A percentile compares a stretch with the other conserved stretches of the same genome.
phyloP scores from a whole-genome alignment of 2,797 vertebrate species.

The Platyrinchus mystaceus region DNA sequence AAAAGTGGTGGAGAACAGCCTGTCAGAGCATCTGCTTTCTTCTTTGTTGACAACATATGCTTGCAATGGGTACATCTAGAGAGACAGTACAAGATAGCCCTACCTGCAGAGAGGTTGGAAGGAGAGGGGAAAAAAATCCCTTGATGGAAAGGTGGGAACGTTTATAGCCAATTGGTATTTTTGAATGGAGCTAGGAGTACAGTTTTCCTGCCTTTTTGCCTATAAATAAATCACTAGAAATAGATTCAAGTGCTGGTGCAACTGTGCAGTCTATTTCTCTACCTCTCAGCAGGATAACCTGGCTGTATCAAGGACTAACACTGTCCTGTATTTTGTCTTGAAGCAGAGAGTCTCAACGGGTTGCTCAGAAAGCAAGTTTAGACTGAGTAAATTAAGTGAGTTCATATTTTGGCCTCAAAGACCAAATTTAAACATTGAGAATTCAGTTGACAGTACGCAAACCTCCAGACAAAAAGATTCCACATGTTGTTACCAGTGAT shows the following conservation, averaged over 20 bases:
- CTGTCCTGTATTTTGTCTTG: neutral
- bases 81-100: neutral
- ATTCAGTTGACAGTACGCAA: neutral
- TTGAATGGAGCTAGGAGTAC: neutral
- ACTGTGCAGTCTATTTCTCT: neutral
- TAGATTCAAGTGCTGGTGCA: neutral
- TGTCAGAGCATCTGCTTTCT: neutral
- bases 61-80: neutral
- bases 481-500: neutral
- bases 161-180: slow-evolving; percentile 2
- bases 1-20: neutral
- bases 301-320: neutral
- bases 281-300: neutral
- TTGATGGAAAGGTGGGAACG: neutral
- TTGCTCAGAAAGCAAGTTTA: neutral
- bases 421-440: neutral
- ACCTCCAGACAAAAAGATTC: neutral
- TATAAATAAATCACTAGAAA: slow-evolving; percentile 37
- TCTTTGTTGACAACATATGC: neutral
- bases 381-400: neutral
- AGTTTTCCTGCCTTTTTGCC: slow-evolving; percentile 2
- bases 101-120: neutral
- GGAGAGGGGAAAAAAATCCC: neutral
- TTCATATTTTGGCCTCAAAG: neutral
- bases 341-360: neutral